Evolutionary conservation across 2,888 invertebrate species (phyloP).

Genomic region (Lycocerus yunnanus): DNA sequence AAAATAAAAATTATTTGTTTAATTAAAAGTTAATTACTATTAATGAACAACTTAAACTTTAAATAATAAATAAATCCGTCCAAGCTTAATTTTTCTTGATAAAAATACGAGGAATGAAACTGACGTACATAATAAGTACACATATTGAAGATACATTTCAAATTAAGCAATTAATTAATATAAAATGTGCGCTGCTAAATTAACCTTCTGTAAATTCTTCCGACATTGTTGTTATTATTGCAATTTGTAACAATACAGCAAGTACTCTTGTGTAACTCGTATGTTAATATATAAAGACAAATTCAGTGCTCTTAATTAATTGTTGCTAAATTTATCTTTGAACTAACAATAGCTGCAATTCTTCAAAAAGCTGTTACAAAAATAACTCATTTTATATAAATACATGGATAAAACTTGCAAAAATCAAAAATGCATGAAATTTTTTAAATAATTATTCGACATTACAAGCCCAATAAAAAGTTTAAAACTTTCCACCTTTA

Average conservation of each 20-base stretch:
- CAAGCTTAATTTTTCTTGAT: not conserved
- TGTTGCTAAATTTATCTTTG: conserved; percentile 13
- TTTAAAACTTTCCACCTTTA: too few species aligned
- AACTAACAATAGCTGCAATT: not conserved
- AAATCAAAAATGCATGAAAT: not conserved
- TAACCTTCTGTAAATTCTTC: conserved; percentile 9
- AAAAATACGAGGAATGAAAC: not conserved
- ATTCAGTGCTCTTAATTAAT: conserved; percentile 12
- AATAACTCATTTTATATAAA: not conserved
- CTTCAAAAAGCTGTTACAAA: not conserved
- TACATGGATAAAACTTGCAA: not conserved
- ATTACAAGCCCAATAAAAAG: not conserved
- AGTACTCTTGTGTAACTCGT: not conserved
- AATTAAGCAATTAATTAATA: not conserved
- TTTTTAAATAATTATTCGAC: not conserved
- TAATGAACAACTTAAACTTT: not conserved
- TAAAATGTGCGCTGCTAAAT: not conserved
- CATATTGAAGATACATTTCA: not conserved
- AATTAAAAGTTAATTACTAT: not conserved
- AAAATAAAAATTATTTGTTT: not conserved
- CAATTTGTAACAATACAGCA: not conserved
- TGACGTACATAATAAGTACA: too few species aligned
- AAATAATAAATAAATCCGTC: not conserved
- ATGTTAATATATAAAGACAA: conserved; percentile 6
- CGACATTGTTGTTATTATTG: conserved; percentile 11